Conservation (phyloP, 2,888 invertebrate species). For the Atethmia centrago region DNA sequence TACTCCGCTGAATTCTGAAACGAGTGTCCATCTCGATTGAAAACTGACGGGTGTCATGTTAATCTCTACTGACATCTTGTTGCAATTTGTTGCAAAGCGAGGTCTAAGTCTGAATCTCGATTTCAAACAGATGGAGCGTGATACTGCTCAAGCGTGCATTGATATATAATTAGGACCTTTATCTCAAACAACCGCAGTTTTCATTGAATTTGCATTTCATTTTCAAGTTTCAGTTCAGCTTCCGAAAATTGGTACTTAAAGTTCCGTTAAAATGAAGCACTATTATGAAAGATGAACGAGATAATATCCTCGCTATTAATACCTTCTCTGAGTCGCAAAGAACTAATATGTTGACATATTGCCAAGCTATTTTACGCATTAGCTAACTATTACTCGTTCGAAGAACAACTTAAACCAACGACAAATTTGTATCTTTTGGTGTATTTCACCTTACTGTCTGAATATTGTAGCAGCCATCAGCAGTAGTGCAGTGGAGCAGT, state of each 20-base stretch:
- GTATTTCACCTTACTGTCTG: not conserved
- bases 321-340: slow-evolving; percentile 51
- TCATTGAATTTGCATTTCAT: not conserved
- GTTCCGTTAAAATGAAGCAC: slow-evolving; percentile 7
- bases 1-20: not conserved
- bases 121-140: not conserved
- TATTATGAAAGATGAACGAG: slow-evolving; percentile 39
- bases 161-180: not conserved
- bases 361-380: slow-evolving; percentile 66
- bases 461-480: too few relatives aligned
- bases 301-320: slow-evolving; percentile 59
- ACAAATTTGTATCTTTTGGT: slow-evolving; percentile 1
- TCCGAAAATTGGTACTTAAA: not conserved
- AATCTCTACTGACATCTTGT: not conserved
- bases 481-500: too few relatives aligned
- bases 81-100: not conserved
- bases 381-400: slow-evolving; percentile 33
- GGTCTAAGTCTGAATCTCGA: not conserved
- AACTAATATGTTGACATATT: slow-evolving; percentile 65
- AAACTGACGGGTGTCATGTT: slow-evolving; percentile 3
- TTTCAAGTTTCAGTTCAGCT: not conserved
- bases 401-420: slow-evolving; percentile 22
- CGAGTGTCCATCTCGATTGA: too few relatives aligned
- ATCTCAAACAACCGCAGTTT: not conserved
- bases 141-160: not conserved